These are phyloP conservation scores for Dasysyrphus tricinctus DNA, from an alignment of 2,888 invertebrate genomes.

Conservation along the genomic window DNA sequence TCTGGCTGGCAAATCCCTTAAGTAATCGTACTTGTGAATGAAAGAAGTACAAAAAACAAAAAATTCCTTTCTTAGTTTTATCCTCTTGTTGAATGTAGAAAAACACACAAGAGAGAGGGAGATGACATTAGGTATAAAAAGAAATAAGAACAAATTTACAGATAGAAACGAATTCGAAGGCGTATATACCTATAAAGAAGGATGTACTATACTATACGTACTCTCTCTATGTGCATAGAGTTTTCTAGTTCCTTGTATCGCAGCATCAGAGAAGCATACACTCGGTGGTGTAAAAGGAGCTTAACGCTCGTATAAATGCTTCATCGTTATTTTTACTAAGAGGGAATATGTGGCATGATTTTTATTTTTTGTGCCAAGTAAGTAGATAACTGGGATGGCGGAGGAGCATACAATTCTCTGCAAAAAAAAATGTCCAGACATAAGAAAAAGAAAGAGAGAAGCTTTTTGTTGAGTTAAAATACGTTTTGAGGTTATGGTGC, in stretches of 20 bases:
- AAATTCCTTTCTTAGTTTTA: conserved; percentile 20
- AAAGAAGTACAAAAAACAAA: conserved; percentile 24
- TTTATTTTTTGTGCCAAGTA: conserved; percentile 58
- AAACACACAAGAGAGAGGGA: background rate
- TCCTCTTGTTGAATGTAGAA: conserved; percentile 68
- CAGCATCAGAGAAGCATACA: background rate
- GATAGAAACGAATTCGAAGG: conserved; percentile 34
- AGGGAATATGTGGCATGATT: conserved; percentile 51
- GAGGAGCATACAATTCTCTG: conserved; percentile 55
- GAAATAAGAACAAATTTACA: conserved; percentile 8
- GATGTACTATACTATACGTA: background rate
- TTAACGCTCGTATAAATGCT: conserved; percentile 71
- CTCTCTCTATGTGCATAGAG: background rate
- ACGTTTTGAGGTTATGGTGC: conserved; percentile 32
- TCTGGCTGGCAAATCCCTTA: conserved; percentile 75
- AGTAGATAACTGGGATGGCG: conserved; percentile 36
- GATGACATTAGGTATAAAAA: background rate
- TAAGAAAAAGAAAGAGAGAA: background rate
- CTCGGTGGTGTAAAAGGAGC: conserved; percentile 56
- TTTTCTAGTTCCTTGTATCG: conserved; percentile 14
- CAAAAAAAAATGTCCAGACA: conserved; percentile 20
- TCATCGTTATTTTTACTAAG: conserved; percentile 63
- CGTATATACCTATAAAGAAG: conserved; percentile 1
- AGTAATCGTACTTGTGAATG: conserved; percentile 74
- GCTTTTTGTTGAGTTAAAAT: conserved; percentile 1